phyloP scores from a whole-genome alignment of 2,797 vertebrate species.

The Rhinogobio ventralis region DNA sequence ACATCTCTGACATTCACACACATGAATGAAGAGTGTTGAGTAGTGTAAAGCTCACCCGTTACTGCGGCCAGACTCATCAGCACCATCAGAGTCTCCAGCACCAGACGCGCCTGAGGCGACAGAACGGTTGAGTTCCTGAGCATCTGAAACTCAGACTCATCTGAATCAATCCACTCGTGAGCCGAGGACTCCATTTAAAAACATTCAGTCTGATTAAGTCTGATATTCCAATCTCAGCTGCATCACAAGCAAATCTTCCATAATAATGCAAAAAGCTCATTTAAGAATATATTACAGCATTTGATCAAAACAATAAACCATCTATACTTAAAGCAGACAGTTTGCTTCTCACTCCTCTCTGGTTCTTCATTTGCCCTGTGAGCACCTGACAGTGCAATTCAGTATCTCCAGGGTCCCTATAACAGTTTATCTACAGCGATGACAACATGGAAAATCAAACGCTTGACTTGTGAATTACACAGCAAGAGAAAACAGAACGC shows the following conservation, averaged over 20 bases:
- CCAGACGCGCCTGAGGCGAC: slow-evolving; percentile 61
- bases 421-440: slow-evolving; percentile 38
- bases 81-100: slow-evolving; percentile 80
- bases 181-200: slow-evolving; percentile 66
- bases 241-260: not conserved
- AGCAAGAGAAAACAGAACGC: not conserved
- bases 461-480: slow-evolving; percentile 24
- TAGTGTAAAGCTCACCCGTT: slow-evolving; percentile 68
- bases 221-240: not conserved
- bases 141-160: slow-evolving; percentile 26
- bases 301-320: not conserved
- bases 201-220: not conserved
- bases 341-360: not conserved
- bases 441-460: slow-evolving; percentile 62
- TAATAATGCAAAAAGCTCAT: not conserved
- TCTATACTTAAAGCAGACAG: not conserved
- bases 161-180: slow-evolving; percentile 50
- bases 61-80: slow-evolving; percentile 81
- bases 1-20: not conserved
- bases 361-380: not conserved
- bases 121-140: slow-evolving; percentile 62
- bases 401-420: slow-evolving; percentile 37
- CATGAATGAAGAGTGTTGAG: not conserved
- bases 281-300: not conserved
- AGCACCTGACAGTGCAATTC: slow-evolving; percentile 17